A percentile compares a stretch with the other conserved stretches of the same genome.
Conservation (phyloP, 2,797 vertebrate genomes). For the Manis pentadactyla region DNA sequence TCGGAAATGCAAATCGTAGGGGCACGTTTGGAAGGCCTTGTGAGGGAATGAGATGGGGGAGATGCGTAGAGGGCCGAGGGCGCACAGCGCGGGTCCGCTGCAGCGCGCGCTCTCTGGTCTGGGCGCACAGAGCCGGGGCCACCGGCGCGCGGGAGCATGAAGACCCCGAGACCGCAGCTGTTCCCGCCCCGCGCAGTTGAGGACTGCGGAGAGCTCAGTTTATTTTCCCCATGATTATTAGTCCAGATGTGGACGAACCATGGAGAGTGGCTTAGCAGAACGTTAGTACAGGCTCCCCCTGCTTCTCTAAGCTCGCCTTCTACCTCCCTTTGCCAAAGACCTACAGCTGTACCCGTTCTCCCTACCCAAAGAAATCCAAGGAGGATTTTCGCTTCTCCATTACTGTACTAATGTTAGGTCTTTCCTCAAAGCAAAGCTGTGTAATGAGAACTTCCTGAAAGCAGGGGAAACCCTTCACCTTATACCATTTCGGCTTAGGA, state of each 20-base stretch:
- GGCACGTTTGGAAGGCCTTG: not conserved
- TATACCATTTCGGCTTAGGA: not conserved
- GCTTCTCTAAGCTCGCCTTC: not conserved
- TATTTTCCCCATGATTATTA: not conserved
- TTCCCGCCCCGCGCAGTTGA: accelerated
- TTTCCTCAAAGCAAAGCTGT: not conserved
- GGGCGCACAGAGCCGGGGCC: too few relatives aligned
- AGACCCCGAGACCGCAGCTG: not conserved
- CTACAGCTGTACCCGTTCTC: too few relatives aligned
- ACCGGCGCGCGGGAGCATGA: too few relatives aligned
- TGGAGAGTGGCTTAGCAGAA: too few relatives aligned
- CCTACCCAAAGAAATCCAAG: too few relatives aligned
- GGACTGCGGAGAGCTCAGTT: not conserved
- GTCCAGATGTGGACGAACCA: not conserved
- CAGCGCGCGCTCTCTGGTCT: accelerated
- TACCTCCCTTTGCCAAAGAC: not conserved
- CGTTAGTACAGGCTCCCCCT: not conserved
- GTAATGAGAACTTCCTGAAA: not conserved
- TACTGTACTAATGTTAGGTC: not conserved
- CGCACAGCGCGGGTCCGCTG: accelerated
- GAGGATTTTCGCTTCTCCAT: too few relatives aligned
- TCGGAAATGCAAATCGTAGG: not conserved
- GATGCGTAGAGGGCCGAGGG: too few relatives aligned
- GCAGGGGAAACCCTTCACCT: not conserved
- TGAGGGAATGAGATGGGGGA: not conserved